A percentile compares a stretch with the other conserved stretches of the same genome.
Conservation (phyloP, 2,797 vertebrate genomes). For the Pangasius sanitwongsei region DNA sequence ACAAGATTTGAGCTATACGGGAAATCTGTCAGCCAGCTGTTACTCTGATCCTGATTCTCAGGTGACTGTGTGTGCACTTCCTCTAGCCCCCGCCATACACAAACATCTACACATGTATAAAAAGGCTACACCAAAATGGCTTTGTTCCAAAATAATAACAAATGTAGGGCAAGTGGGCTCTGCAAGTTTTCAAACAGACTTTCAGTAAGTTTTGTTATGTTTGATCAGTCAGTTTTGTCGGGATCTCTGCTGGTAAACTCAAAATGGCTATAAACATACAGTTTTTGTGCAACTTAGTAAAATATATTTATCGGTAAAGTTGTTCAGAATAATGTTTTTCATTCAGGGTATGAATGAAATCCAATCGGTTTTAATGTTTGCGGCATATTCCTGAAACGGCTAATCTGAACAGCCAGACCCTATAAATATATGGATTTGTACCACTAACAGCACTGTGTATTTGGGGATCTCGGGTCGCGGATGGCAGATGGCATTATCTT, state of each 20-base stretch:
- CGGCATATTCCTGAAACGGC: neutral
- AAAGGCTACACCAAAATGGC: neutral
- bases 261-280: neutral
- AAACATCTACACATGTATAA: neutral
- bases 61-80: neutral
- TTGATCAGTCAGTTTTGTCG: neutral
- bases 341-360: neutral
- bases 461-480: neutral
- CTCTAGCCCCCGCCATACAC: neutral
- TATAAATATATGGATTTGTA: neutral
- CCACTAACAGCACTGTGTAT: neutral
- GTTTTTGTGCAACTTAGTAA: neutral
- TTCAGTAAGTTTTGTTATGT: too few species aligned
- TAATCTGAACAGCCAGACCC: neutral
- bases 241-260: neutral
- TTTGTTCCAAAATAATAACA: neutral
- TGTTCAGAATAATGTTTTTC: neutral
- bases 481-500: neutral
- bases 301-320: neutral
- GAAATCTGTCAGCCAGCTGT: constrained; percentile 36
- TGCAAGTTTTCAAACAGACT: neutral
- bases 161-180: too few species aligned
- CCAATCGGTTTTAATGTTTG: neutral
- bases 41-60: constrained; percentile 42
- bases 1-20: constrained; percentile 1